Evolutionary conservation across 2,888 invertebrate genomes (phyloP).

Genomic region (Drosophila subsilvestris): DNA sequence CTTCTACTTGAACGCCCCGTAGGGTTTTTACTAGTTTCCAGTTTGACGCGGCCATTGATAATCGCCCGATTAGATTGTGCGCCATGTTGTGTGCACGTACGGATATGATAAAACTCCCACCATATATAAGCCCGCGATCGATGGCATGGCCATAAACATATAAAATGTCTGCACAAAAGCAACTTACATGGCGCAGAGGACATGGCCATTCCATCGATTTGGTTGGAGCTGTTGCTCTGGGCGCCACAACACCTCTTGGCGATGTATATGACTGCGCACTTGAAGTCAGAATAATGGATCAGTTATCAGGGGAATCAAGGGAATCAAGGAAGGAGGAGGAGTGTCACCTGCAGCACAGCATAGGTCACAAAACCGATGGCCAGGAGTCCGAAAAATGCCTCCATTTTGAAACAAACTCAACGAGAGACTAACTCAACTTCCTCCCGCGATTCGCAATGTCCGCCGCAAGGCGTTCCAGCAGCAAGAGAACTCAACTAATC

Average conservation of each 20-base stretch:
- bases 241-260: neutral
- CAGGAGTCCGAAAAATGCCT: constrained; percentile 42
- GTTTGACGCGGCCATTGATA: constrained; percentile 37
- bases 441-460: constrained; percentile 46
- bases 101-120: constrained; percentile 25
- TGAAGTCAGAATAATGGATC: constrained; percentile 3
- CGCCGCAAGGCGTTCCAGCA: constrained; percentile 9
- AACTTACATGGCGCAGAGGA: neutral
- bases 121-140: constrained; percentile 31
- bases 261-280: constrained; percentile 57
- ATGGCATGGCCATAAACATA: neutral
- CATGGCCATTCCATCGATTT: neutral
- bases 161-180: neutral
- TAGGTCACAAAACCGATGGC: constrained; percentile 53
- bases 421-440: constrained; percentile 56
- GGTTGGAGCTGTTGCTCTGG: neutral
- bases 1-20: constrained; percentile 14
- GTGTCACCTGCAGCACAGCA: constrained; percentile 51
- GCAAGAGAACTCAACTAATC: constrained; percentile 18
- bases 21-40: constrained; percentile 29
- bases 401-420: constrained; percentile 55
- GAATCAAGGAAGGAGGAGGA: neutral
- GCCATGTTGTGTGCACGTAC: constrained; percentile 30
- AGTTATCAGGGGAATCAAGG: neutral
- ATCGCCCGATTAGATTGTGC: constrained; percentile 33